Conservation (phyloP, 2,113 vertebrate genomes). For the Archocentrus centrarchus region DNA sequence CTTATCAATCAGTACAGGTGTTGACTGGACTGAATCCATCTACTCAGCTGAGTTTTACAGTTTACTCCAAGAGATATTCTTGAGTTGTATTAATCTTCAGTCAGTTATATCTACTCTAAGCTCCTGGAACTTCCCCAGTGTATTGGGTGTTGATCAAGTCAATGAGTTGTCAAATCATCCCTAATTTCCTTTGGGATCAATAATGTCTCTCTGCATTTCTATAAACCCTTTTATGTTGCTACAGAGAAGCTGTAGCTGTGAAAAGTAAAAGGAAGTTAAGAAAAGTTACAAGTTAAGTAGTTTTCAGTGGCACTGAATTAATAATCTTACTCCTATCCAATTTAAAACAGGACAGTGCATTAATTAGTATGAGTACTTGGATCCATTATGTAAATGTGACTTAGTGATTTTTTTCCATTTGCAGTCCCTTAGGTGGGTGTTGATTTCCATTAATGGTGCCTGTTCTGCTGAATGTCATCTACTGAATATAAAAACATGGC, state of each 20-base stretch:
- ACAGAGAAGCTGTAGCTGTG: neutral
- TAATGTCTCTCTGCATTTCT: no score
- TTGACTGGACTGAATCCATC: neutral
- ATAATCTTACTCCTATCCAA: neutral
- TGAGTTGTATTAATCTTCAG: neutral
- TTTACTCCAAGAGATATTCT: neutral
- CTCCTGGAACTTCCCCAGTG: neutral
- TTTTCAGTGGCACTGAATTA: neutral
- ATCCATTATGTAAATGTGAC: conserved; percentile 1
- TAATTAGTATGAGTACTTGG: neutral
- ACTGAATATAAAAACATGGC: no score
- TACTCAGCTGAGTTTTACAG: neutral
- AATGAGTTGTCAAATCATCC: neutral
- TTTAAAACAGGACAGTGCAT: neutral
- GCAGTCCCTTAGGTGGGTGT: neutral
- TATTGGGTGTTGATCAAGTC: neutral
- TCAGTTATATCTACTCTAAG: neutral
- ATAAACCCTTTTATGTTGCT: neutral
- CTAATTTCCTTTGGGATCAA: no score
- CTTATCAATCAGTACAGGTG: neutral
- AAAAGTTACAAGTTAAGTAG: neutral
- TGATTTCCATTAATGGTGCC: neutral
- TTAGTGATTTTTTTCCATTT: neutral
- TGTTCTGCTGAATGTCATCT: neutral
- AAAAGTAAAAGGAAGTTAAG: neutral